phyloP scores from a whole-genome alignment of 2,888 invertebrate species.

The Plebejus anna region DNA sequence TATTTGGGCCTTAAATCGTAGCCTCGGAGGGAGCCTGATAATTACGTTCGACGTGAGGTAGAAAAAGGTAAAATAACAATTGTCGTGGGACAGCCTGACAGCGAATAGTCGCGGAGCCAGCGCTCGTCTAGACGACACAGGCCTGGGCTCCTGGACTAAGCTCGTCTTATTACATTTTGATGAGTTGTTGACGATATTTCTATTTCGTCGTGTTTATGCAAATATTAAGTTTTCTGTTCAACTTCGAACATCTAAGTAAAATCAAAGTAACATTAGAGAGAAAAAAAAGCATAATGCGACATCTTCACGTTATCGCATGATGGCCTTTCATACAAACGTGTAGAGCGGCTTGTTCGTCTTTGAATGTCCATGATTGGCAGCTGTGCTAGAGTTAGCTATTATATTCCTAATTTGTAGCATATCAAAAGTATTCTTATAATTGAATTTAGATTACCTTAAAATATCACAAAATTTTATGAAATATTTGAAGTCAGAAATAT shows the following conservation, averaged over 20 bases:
- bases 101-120: conserved; percentile 70
- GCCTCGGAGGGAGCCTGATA: conserved; percentile 64
- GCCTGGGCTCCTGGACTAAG: conserved; percentile 51
- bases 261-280: neutral
- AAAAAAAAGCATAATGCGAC: no score
- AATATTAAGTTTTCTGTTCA: neutral
- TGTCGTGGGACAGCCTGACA: conserved; percentile 68
- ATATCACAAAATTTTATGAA: no score
- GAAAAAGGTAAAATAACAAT: conserved; percentile 54
- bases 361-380: no score
- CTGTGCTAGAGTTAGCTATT: no score
- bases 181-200: conserved; percentile 60
- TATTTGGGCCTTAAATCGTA: conserved; percentile 11
- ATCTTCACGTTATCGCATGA: no score
- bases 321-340: neutral
- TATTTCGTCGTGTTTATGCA: conserved; percentile 36
- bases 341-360: no score
- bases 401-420: no score
- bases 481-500: no score
- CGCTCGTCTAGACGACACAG: conserved; percentile 70
- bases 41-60: conserved; percentile 58
- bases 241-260: neutral
- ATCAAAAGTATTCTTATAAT: no score
- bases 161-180: conserved; percentile 66
- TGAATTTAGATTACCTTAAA: no score